Percentiles rank a stretch among this genome's conserved stretches.
phyloP scores from a whole-genome alignment of 2,797 vertebrate genomes.

The Syngnathus acus region DNA sequence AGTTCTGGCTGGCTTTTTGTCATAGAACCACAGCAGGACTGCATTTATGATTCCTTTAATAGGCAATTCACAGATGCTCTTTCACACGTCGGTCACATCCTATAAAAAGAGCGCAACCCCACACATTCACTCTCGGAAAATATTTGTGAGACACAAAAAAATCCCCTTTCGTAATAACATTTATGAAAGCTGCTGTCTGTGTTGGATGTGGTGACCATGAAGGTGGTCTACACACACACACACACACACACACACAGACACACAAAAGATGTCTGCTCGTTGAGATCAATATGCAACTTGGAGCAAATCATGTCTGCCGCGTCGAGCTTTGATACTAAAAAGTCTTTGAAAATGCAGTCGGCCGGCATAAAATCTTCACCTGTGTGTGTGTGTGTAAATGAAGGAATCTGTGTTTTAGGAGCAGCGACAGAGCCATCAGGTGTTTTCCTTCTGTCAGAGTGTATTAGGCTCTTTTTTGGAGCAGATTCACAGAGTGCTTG shows the following conservation, averaged over 20 bases:
- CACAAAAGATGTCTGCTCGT: conserved; percentile 27
- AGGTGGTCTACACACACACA: conserved; percentile 27
- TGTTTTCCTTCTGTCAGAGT: conserved; percentile 86
- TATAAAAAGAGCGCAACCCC: neutral
- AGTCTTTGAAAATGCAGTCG: conserved; percentile 11
- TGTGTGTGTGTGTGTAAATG: conserved; percentile 2
- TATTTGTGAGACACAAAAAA: neutral
- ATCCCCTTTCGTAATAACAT: conserved; percentile 16
- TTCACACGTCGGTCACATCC: neutral
- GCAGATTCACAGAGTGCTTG: conserved; percentile 85
- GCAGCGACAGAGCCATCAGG: conserved; percentile 79
- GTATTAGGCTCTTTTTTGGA: conserved; percentile 85
- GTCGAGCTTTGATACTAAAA: too few relatives aligned
- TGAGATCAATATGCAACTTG: conserved; percentile 42
- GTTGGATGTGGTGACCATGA: conserved; percentile 31
- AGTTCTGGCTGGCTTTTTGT: conserved; percentile 27
- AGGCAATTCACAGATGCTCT: conserved; percentile 1
- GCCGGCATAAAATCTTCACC: conserved; percentile 17
- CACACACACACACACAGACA: too few relatives aligned
- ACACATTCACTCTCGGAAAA: neutral
- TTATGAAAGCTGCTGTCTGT: neutral
- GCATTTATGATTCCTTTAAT: conserved; percentile 5
- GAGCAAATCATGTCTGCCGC: too few relatives aligned
- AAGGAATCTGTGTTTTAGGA: conserved; percentile 50
- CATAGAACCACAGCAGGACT: neutral